A percentile compares a stretch with the other conserved stretches of the same genome.
phyloP scores from a whole-genome alignment of 53 echinoderm and acorn worm genomes.

The Hippasteria phrygiana region DNA sequence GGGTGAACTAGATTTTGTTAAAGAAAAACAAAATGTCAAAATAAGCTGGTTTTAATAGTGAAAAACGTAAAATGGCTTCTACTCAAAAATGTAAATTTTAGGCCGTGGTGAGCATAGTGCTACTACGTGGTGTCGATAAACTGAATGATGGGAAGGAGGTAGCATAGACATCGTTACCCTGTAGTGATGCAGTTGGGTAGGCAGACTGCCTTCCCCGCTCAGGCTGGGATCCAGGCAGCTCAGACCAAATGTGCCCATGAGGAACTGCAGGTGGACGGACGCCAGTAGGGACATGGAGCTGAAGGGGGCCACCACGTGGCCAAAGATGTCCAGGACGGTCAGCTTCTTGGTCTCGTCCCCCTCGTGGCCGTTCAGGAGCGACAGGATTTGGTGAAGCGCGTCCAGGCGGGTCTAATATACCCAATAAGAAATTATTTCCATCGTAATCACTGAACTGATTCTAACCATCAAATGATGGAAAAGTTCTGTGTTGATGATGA shows the following conservation, averaged over 20 bases:
- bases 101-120: no score
- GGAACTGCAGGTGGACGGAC: constrained; percentile 93
- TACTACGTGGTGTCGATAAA: no score
- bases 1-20: no score
- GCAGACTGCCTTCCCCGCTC: constrained; percentile 57
- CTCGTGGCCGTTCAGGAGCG: constrained; percentile 88
- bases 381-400: constrained; percentile 90
- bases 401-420: constrained; percentile 81
- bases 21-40: no score
- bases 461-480: no score
- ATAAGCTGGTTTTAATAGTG: no score
- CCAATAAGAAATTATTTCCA: constrained; percentile 2
- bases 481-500: no score
- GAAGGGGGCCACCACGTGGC: constrained; percentile 72
- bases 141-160: no score
- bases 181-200: constrained; percentile 82
- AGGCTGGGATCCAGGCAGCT: constrained; percentile 74
- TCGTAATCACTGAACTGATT: no score
- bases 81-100: no score
- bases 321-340: constrained; percentile 28
- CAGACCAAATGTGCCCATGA: constrained; percentile 91
- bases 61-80: no score
- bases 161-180: constrained; percentile 69
- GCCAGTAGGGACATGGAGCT: constrained; percentile 90
- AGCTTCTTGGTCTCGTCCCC: constrained; percentile 84